phyloP scores from a whole-genome alignment of 2,113 vertebrate genomes.

The Syrmaticus mikado region DNA sequence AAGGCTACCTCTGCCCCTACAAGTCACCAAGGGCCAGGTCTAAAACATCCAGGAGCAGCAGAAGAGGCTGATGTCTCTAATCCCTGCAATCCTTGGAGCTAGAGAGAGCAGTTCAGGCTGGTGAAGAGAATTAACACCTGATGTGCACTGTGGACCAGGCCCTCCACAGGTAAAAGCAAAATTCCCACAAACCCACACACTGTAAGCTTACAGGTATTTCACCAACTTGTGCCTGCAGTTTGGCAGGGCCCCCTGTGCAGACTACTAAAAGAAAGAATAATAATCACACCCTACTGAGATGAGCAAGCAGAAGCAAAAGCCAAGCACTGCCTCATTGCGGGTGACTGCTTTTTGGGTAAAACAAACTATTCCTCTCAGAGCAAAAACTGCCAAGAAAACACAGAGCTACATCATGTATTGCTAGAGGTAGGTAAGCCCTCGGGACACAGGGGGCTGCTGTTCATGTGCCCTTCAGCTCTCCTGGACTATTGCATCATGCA shows the following conservation, averaged over 20 bases:
- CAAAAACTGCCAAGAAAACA: neutral
- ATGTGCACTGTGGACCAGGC: neutral
- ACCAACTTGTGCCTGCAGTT: neutral
- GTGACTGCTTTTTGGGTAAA: neutral
- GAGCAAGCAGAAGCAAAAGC: neutral
- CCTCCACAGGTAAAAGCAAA: accelerated
- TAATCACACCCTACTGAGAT: neutral
- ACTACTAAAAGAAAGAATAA: neutral
- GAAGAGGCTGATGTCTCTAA: accelerated
- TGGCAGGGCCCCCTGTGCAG: neutral
- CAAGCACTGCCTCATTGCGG: neutral
- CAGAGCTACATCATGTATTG: accelerated
- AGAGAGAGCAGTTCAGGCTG: neutral
- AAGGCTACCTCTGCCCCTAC: accelerated
- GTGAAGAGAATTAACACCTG: accelerated
- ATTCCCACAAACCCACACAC: accelerated
- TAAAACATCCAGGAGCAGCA: neutral
- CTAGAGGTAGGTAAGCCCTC: neutral
- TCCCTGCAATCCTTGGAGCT: neutral
- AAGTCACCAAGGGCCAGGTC: accelerated
- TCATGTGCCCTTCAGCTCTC: neutral
- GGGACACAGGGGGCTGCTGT: neutral
- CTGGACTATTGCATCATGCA: neutral
- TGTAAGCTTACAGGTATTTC: neutral
- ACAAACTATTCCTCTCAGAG: neutral